A percentile compares a stretch with the other conserved stretches of the same genome.
These are phyloP conservation scores for Bufotes viridis DNA, from an alignment of 2,797 vertebrate genomes.

Conservation along the genomic window DNA sequence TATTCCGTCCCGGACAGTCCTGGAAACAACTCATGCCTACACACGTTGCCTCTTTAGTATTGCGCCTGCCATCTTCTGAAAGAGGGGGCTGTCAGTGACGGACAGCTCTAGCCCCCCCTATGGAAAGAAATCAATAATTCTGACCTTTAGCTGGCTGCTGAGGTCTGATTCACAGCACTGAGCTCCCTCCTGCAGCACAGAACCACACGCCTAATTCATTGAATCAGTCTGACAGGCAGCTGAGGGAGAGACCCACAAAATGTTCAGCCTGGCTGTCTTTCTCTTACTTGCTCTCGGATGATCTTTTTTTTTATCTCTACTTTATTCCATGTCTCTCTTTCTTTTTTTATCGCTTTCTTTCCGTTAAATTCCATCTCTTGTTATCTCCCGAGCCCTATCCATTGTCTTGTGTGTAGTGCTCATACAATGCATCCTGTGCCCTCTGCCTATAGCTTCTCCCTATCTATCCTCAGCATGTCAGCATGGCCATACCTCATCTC, in stretches of 20 bases:
- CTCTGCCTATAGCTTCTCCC: constrained; percentile 47
- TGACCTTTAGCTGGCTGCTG: constrained; percentile 65
- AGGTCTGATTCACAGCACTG: constrained; percentile 65
- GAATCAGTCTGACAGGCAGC: constrained; percentile 61
- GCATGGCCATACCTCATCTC: constrained; percentile 50
- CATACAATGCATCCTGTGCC: constrained; percentile 46
- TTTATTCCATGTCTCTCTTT: constrained; percentile 38
- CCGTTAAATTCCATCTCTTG: constrained; percentile 45
- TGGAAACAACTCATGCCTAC: constrained; percentile 32
- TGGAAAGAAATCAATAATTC: constrained; percentile 66
- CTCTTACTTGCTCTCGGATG: constrained; percentile 57
- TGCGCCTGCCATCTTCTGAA: constrained; percentile 57
- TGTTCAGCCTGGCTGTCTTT: constrained; percentile 59
- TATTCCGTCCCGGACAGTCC: constrained; percentile 37
- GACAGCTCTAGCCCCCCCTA: constrained; percentile 55
- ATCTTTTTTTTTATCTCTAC: constrained; percentile 57
- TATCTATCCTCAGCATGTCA: constrained; percentile 57
- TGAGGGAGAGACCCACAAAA: constrained; percentile 61
- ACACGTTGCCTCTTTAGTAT: constrained; percentile 61
- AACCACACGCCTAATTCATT: constrained; percentile 60
- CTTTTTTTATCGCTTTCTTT: constrained; percentile 46
- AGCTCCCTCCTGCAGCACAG: constrained; percentile 59
- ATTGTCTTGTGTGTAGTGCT: constrained; percentile 53
- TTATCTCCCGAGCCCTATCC: constrained; percentile 47
- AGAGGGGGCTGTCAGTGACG: constrained; percentile 62